phyloP scores from a whole-genome alignment of 2,797 vertebrate species.

The Girardinus metallicus region DNA sequence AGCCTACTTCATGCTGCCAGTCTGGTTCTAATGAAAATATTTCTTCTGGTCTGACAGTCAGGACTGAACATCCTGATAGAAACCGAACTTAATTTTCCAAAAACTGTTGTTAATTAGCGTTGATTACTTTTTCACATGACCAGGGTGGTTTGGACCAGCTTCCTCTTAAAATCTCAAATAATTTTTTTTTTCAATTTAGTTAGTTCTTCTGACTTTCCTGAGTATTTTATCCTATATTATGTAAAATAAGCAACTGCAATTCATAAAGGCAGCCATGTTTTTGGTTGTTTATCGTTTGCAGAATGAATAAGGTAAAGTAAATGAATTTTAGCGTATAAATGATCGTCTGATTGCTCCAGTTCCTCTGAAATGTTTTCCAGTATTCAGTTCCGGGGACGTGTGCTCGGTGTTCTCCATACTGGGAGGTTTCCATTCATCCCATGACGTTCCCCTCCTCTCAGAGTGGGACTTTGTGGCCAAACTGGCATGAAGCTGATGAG shows the following conservation, averaged over 20 bases:
- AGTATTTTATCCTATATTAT: neutral
- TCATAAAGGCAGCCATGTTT: neutral
- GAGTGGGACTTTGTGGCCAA: neutral
- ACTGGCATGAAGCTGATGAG: conserved; percentile 32
- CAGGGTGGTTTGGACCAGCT: neutral
- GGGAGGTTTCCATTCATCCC: neutral
- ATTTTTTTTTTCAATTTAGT: neutral
- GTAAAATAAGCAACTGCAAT: neutral
- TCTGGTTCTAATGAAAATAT: neutral
- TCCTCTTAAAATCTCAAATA: neutral
- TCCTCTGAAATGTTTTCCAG: neutral
- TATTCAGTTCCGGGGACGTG: neutral
- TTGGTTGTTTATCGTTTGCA: neutral
- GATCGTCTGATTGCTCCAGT: neutral
- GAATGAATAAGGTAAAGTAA: neutral
- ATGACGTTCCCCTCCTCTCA: conserved; percentile 1
- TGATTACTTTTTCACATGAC: neutral
- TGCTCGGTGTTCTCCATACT: neutral
- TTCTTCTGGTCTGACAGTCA: neutral
- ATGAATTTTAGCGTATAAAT: neutral
- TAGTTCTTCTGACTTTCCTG: neutral
- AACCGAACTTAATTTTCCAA: neutral
- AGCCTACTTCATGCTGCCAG: neutral
- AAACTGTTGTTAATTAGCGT: neutral
- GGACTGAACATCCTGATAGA: neutral